Percentiles rank a stretch among this genome's conserved stretches.
Evolutionary conservation across 2,888 invertebrate genomes (phyloP).

Genomic region (Deladenus siricidicola): DNA sequence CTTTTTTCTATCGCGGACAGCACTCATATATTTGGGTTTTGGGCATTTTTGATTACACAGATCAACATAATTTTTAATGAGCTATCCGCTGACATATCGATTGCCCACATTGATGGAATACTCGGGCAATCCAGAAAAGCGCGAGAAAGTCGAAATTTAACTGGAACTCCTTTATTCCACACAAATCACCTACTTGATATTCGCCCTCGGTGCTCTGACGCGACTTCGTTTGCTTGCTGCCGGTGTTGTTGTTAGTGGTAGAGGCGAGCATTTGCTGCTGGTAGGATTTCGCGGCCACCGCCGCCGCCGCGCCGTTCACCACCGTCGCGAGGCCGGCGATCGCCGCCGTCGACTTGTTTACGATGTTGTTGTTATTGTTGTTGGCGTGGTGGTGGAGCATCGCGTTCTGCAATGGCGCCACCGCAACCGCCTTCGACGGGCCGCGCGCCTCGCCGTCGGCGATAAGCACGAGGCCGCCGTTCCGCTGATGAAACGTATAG

Average conservation of each 20-base stretch:
- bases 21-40: too few relatives aligned
- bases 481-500: too few relatives aligned
- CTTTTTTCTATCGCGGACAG: too few relatives aligned
- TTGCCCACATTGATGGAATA: too few relatives aligned
- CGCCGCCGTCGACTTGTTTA: background rate
- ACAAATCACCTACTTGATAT: conserved; percentile 43
- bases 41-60: too few relatives aligned
- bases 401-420: background rate
- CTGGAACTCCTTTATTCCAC: too few relatives aligned
- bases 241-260: background rate
- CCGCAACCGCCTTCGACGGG: background rate
- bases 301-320: background rate
- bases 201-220: conserved; percentile 44
- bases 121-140: too few relatives aligned
- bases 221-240: conserved; percentile 25
- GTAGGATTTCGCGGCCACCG: background rate
- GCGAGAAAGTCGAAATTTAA: too few relatives aligned
- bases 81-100: too few relatives aligned
- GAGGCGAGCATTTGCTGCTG: conserved; percentile 1
- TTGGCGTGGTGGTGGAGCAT: background rate
- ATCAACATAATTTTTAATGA: too few relatives aligned
- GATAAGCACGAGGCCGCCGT: background rate
- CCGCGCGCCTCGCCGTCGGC: background rate
- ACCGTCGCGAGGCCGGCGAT: conserved; percentile 3
- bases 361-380: background rate